Conservation (phyloP, 2,113 vertebrate species). For the Callaeas wilsoni region DNA sequence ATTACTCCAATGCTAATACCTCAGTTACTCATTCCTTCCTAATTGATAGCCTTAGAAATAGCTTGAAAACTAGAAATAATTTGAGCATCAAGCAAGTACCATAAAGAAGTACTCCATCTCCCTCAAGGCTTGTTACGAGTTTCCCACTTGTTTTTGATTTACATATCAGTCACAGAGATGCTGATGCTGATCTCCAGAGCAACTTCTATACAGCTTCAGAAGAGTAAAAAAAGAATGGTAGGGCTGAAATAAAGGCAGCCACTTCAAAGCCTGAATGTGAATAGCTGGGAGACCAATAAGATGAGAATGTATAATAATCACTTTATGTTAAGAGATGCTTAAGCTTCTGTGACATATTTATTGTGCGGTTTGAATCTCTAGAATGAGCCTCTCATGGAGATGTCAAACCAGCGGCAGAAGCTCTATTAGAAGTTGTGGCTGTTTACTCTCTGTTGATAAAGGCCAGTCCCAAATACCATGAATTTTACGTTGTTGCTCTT, state of each 20-base stretch:
- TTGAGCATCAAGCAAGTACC: not conserved
- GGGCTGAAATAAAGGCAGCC: not conserved
- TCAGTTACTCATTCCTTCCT: not conserved
- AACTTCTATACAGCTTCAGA: not conserved
- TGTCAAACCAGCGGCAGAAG: not conserved
- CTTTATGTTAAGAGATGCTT: not conserved
- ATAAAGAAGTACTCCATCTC: not conserved
- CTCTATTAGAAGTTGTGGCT: not conserved
- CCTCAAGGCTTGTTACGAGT: not conserved
- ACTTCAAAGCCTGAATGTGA: constrained; percentile 23
- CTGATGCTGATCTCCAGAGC: not conserved
- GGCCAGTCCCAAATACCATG: not conserved
- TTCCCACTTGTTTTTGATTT: constrained; percentile 24
- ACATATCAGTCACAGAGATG: not conserved
- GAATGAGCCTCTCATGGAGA: not conserved
- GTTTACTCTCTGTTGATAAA: not conserved
- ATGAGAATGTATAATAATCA: not conserved
- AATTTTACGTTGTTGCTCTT: not conserved
- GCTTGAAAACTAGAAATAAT: not conserved
- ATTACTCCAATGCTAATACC: not conserved
- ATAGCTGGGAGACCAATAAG: not conserved
- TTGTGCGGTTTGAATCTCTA: not conserved
- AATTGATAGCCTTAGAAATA: constrained; percentile 1
- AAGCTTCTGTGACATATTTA: not conserved
- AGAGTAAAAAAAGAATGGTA: not conserved